These are phyloP conservation scores for Steromphala cineraria DNA, from an alignment of 2,888 invertebrate species.

Conservation along the genomic window DNA sequence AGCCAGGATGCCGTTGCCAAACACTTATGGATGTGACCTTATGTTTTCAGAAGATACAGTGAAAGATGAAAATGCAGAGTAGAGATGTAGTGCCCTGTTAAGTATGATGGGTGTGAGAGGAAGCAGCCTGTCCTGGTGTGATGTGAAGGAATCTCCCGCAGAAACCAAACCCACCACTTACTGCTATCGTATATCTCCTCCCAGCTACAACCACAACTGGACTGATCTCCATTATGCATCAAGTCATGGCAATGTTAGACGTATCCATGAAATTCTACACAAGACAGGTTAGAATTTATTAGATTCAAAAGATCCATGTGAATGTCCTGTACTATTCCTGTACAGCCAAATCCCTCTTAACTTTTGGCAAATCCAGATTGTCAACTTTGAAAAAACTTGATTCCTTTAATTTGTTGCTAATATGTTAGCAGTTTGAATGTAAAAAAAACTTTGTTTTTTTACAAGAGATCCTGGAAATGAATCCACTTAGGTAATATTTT, in stretches of 20 bases:
- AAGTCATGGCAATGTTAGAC: conserved; percentile 57
- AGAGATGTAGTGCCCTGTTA: background rate
- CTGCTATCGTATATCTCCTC: conserved; percentile 37
- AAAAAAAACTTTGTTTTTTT: too few species aligned
- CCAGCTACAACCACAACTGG: conserved; percentile 64
- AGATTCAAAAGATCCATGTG: too few species aligned
- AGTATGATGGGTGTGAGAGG: conserved; percentile 29
- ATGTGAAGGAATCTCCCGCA: background rate
- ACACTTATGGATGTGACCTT: background rate
- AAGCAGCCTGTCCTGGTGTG: conserved; percentile 30
- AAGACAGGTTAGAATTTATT: conserved; percentile 46
- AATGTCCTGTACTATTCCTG: too few species aligned
- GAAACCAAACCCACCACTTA: conserved; percentile 1
- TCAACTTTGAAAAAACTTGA: too few species aligned
- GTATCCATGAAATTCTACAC: conserved; percentile 59
- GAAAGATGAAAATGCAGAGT: background rate
- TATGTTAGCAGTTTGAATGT: too few species aligned
- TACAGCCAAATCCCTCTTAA: too few species aligned
- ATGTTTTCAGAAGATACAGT: background rate
- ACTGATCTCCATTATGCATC: conserved; percentile 63
- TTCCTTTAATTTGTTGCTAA: too few species aligned
- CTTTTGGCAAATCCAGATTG: too few species aligned
- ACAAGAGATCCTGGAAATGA: too few species aligned
- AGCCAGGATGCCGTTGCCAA: too few species aligned
- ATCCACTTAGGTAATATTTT: too few species aligned